A percentile compares a stretch with the other conserved stretches of the same genome.
phyloP scores from a whole-genome alignment of 2,797 vertebrate genomes.

The Onychomys leucogaster region DNA sequence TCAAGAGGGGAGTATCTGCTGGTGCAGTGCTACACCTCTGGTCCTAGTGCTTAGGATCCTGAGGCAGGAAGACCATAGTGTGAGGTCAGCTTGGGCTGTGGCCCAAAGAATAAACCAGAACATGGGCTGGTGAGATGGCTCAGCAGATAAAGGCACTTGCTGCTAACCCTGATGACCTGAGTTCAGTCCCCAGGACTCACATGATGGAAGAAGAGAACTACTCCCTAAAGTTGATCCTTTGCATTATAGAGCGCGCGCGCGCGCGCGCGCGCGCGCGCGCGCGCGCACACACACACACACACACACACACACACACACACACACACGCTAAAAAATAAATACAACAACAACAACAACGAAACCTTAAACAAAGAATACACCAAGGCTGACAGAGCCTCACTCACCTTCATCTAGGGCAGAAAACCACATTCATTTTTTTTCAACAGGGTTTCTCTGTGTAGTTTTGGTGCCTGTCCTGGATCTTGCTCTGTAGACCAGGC shows the following conservation, averaged over 20 bases:
- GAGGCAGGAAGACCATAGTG: neutral
- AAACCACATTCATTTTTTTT: no score
- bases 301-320: neutral
- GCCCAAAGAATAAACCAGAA: neutral
- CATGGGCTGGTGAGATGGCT: neutral
- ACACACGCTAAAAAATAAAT: neutral
- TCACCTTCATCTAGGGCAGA: no score
- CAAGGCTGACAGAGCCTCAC: neutral
- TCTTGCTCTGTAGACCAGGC: no score
- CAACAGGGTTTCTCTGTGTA: neutral
- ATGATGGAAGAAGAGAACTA: neutral
- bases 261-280: no score
- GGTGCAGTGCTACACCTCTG: no score
- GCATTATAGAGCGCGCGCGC: no score
- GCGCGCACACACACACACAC: no score
- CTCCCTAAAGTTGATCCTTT: neutral
- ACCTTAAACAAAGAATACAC: neutral
- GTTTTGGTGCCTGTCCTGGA: neutral
- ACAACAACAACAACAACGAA: no score
- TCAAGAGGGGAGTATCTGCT: neutral
- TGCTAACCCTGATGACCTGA: neutral
- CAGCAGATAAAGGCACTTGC: neutral
- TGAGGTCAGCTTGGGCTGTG: neutral
- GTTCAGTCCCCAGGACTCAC: no score
- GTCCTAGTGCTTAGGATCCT: neutral